These are phyloP conservation scores for Sinopyrophorus schimmeli DNA, from an alignment of 2,888 invertebrate genomes.

Conservation along the genomic window DNA sequence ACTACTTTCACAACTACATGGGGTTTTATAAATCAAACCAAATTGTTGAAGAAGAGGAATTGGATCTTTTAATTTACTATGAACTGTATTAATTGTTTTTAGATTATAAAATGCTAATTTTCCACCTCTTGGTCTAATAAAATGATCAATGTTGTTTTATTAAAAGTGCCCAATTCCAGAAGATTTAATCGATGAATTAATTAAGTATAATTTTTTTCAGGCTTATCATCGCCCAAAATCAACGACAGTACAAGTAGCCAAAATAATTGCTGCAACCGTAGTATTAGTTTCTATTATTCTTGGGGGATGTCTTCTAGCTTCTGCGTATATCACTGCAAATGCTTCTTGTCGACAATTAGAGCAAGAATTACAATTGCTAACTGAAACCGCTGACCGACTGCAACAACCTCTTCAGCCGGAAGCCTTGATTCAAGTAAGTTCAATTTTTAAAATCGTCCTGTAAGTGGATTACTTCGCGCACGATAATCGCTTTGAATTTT, in stretches of 20 bases:
- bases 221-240: constrained; percentile 77
- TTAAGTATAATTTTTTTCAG: constrained; percentile 60
- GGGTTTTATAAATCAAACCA: too few relatives aligned
- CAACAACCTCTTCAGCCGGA: constrained; percentile 58
- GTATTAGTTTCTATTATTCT: constrained; percentile 79
- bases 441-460: constrained; percentile 1
- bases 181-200: too few relatives aligned
- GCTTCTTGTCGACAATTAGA: constrained; percentile 79
- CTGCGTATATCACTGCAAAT: constrained; percentile 81
- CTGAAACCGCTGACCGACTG: constrained; percentile 62
- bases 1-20: too few relatives aligned
- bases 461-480: not conserved
- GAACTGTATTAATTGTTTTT: too few relatives aligned
- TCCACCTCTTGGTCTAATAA: too few relatives aligned
- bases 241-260: constrained; percentile 82
- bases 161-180: too few relatives aligned
- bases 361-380: constrained; percentile 71
- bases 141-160: too few relatives aligned
- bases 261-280: constrained; percentile 81
- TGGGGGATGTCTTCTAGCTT: constrained; percentile 80
- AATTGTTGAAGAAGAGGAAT: too few relatives aligned
- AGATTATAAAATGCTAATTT: too few relatives aligned
- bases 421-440: constrained; percentile 70
- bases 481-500: not conserved
- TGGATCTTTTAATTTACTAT: too few relatives aligned